Percentiles rank a stretch among this genome's conserved stretches.
Evolutionary conservation across 2,888 invertebrate genomes (phyloP).

Genomic region (Apamea epomidion): DNA sequence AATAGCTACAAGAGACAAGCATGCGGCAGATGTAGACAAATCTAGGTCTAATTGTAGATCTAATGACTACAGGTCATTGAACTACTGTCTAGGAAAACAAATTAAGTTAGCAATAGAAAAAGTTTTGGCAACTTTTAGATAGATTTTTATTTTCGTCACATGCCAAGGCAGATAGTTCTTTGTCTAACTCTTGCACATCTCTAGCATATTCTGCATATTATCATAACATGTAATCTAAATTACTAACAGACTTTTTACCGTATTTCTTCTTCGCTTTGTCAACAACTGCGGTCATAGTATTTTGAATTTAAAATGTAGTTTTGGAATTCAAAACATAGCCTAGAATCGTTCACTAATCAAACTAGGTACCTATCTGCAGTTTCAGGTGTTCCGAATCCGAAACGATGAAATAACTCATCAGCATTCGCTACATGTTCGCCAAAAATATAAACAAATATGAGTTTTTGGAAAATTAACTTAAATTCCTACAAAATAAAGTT

Average conservation of each 20-base stretch:
- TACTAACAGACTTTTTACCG: background rate
- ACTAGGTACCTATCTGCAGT: background rate
- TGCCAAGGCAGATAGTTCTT: background rate
- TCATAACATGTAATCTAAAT: constrained; percentile 30
- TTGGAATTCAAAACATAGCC: constrained; percentile 5
- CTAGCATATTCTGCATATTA: constrained; percentile 22
- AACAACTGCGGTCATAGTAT: constrained; percentile 24
- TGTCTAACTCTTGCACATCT: constrained; percentile 13
- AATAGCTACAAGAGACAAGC: background rate
- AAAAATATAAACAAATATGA: too few relatives aligned
- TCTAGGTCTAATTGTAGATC: constrained; percentile 53
- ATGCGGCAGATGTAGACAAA: constrained; percentile 15
- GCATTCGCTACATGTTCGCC: too few relatives aligned
- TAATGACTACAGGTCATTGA: constrained; percentile 65
- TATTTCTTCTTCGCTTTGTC: constrained; percentile 24
- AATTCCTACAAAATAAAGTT: too few relatives aligned
- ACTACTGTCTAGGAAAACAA: constrained; percentile 46
- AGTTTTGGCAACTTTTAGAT: constrained; percentile 22
- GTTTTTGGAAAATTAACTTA: too few relatives aligned
- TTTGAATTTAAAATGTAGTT: constrained; percentile 29
- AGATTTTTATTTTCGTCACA: constrained; percentile 9
- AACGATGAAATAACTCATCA: background rate
- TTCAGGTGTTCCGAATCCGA: background rate
- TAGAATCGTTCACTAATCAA: background rate
- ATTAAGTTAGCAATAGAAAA: constrained; percentile 32